A percentile compares a stretch with the other conserved stretches of the same genome.
phyloP scores from a whole-genome alignment of 2,888 invertebrate genomes.

The Acleris cristana region DNA sequence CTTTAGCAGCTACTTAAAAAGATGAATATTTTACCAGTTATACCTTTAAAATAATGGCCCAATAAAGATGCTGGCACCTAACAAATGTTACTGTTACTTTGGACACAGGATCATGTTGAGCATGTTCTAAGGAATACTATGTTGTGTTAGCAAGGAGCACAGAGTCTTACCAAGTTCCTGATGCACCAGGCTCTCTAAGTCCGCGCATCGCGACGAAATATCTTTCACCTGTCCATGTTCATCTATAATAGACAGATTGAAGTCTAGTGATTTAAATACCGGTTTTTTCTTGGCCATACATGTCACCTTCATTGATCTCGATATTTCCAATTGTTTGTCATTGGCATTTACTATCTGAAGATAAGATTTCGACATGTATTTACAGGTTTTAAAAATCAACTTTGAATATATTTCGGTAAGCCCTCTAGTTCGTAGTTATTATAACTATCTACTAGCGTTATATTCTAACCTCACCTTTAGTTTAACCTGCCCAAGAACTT shows the following conservation, averaged over 20 bases:
- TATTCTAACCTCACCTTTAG: slow-evolving; percentile 63
- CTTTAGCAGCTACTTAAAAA: too few species aligned
- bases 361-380: not conserved
- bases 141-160: not conserved
- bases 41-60: too few species aligned
- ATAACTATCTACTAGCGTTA: not conserved
- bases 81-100: too few species aligned
- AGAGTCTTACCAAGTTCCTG: slow-evolving; percentile 78
- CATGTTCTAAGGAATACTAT: not conserved
- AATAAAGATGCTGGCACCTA: too few species aligned
- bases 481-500: slow-evolving; percentile 74
- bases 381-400: too few species aligned
- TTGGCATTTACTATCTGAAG: slow-evolving; percentile 85
- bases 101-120: not conserved
- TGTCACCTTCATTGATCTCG: slow-evolving; percentile 86
- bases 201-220: slow-evolving; percentile 87
- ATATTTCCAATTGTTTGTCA: slow-evolving; percentile 84
- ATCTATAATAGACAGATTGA: slow-evolving; percentile 83
- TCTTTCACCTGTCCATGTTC: slow-evolving; percentile 78
- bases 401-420: too few species aligned
- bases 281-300: slow-evolving; percentile 82
- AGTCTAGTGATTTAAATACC: slow-evolving; percentile 87
- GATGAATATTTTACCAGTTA: not conserved
- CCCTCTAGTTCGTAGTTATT: not conserved
- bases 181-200: slow-evolving; percentile 89